Evolutionary conservation across 2,113 vertebrate genomes (phyloP).

Genomic region (Sapayoa aenigma): DNA sequence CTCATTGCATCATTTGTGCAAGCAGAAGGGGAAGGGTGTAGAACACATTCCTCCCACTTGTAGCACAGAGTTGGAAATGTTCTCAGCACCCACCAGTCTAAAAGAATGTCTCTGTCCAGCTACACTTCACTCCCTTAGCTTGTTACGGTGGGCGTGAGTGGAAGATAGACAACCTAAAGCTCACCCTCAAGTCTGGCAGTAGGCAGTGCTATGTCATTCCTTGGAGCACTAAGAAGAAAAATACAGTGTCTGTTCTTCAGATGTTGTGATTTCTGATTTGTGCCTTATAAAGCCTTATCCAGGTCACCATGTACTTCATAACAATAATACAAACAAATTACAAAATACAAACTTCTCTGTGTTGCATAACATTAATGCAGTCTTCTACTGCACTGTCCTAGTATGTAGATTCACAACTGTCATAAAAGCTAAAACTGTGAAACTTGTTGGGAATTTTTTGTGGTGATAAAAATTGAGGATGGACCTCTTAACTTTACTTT

Average conservation of each 20-base stretch:
- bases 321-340: not conserved
- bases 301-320: not conserved
- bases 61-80: not conserved
- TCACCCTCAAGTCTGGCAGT: not conserved
- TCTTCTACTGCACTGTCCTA: not conserved
- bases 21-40: not conserved
- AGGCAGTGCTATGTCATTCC: not conserved
- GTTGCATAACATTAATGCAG: not conserved
- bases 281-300: not conserved
- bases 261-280: not conserved
- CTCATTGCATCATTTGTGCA: not conserved
- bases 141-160: not conserved
- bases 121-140: not conserved
- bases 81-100: not conserved
- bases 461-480: not conserved
- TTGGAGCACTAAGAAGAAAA: not conserved
- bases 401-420: not conserved
- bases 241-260: not conserved
- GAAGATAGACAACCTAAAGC: not conserved
- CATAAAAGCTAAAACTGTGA: not conserved
- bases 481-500: not conserved
- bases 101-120: not conserved
- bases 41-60: constrained; percentile 1
- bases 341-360: not conserved
- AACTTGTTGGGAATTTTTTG: not conserved